These are phyloP conservation scores for Cepphus grylle DNA, from an alignment of 2,113 vertebrate genomes.

Conservation along the genomic window DNA sequence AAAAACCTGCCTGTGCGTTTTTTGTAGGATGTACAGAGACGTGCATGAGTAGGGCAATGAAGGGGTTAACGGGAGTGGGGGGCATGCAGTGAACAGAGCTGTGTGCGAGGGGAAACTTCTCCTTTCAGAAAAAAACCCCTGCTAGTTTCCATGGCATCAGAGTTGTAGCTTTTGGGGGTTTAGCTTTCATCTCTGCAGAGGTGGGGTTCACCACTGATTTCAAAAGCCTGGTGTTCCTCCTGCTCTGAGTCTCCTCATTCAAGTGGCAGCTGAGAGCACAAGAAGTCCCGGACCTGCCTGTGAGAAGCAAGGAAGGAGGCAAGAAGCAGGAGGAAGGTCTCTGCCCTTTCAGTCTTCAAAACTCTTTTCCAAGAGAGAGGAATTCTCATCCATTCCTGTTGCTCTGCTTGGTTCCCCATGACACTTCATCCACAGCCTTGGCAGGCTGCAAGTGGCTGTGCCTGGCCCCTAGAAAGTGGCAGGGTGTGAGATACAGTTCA, in stretches of 20 bases:
- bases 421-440: neutral
- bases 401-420: neutral
- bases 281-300: neutral
- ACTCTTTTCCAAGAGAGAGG: neutral
- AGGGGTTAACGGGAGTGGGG: neutral
- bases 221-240: neutral
- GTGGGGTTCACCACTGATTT: neutral
- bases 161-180: neutral
- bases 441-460: neutral
- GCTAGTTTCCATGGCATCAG: neutral
- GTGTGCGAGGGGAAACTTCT: neutral
- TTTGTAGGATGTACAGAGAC: neutral
- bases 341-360: neutral
- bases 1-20: neutral
- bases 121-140: neutral
- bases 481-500: neutral
- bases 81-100: neutral
- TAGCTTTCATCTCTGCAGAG: neutral
- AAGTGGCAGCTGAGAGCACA: neutral
- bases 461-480: neutral
- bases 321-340: neutral
- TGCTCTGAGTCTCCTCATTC: neutral
- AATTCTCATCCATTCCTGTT: neutral
- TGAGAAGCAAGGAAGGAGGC: neutral
- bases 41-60: neutral